Evolutionary conservation across 1,140 invertebrate genomes (phyloP).

Genomic region (Marisa cornuarietis): DNA sequence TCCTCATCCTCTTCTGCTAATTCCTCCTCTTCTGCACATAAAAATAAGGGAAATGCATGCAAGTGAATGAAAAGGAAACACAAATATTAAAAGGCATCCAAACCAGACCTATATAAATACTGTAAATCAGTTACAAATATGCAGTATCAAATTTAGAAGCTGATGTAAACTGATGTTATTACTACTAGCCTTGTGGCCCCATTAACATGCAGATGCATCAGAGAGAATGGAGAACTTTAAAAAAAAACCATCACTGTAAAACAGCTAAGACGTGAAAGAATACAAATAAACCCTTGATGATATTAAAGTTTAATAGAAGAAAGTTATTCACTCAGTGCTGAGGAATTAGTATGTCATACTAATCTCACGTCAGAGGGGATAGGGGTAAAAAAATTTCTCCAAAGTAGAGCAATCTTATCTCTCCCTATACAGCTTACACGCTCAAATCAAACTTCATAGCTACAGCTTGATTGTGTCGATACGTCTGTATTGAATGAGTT

Average conservation of each 20-base stretch:
- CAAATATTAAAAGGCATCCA: constrained; percentile 19
- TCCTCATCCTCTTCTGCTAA: constrained; percentile 66
- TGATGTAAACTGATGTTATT: not conserved
- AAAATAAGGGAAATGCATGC: constrained; percentile 26
- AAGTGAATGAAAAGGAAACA: constrained; percentile 27
- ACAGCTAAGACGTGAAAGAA: too few species aligned
- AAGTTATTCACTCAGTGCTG: too few species aligned
- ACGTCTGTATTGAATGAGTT: not conserved
- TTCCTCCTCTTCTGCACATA: constrained; percentile 45
- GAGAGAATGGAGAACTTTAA: too few species aligned
- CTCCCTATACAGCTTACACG: not conserved
- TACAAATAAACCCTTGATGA: too few species aligned
- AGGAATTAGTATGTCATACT: too few species aligned
- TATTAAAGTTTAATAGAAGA: too few species aligned
- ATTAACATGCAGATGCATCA: too few species aligned
- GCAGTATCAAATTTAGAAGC: too few species aligned
- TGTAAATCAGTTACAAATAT: constrained; percentile 24
- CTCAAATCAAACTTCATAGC: too few species aligned
- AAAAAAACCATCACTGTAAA: too few species aligned
- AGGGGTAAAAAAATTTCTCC: not conserved
- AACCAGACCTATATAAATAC: constrained; percentile 31
- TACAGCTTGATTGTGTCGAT: not conserved
- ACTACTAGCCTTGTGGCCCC: not conserved
- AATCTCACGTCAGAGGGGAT: not conserved
- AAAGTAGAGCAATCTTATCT: not conserved